Evolutionary conservation across 2,797 vertebrate genomes (phyloP).

Genomic region (Lagocephalus sceleratus): DNA sequence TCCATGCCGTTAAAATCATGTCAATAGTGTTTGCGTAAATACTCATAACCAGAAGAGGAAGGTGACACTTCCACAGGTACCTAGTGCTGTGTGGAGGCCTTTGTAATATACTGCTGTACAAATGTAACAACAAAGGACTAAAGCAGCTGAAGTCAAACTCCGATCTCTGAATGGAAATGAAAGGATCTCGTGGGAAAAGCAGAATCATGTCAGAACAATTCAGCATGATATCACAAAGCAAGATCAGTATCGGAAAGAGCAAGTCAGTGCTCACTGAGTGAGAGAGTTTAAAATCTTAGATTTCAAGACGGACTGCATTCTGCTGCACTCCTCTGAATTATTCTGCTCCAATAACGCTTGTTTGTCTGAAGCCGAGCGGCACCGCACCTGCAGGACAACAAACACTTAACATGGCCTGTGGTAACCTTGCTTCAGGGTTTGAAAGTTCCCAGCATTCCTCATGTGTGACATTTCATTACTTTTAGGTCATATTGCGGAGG

Average conservation of each 20-base stretch:
- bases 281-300: neutral
- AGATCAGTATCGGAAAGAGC: no score
- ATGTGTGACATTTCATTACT: conserved; percentile 44
- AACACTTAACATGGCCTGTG: conserved; percentile 4
- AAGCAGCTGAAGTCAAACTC: no score
- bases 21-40: neutral
- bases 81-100: no score
- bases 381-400: conserved; percentile 1
- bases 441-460: conserved; percentile 40
- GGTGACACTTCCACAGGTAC: neutral
- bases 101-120: no score
- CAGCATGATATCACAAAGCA: no score
- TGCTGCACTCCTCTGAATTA: neutral
- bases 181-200: no score
- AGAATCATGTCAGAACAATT: no score
- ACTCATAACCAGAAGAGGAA: neutral
- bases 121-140: no score
- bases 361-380: neutral
- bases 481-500: conserved; percentile 34
- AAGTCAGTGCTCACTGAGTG: no score
- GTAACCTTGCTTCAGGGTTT: conserved; percentile 9
- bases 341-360: neutral
- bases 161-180: no score
- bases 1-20: no score
- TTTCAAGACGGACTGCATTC: neutral